phyloP scores from a whole-genome alignment of 2,113 vertebrate genomes.

The Proteles cristata region DNA sequence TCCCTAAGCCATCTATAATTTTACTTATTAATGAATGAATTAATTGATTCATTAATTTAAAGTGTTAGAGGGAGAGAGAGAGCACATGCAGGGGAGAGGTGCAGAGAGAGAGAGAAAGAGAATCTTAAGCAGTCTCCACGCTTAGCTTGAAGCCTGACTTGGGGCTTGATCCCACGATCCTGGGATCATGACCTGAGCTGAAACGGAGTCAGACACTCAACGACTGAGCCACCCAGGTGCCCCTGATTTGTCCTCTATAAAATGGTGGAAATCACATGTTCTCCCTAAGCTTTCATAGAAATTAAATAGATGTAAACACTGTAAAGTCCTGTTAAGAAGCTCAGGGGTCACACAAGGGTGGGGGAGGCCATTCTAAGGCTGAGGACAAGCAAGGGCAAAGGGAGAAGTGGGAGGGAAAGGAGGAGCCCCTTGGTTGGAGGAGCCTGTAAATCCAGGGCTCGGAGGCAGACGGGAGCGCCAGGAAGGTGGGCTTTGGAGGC shows the following conservation, averaged over 20 bases:
- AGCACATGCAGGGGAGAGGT: too few species aligned
- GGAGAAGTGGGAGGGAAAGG: not conserved
- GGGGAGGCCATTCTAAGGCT: not conserved
- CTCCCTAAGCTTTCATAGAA: not conserved
- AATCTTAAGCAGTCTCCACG: too few species aligned
- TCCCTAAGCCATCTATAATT: not conserved
- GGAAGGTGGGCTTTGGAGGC: not conserved
- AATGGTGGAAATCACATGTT: not conserved
- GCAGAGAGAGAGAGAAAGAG: too few species aligned
- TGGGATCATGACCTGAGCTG: too few species aligned
- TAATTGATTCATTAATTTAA: too few species aligned
- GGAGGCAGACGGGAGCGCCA: not conserved
- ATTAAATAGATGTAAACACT: not conserved
- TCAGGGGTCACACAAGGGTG: not conserved
- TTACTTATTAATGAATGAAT: too few species aligned
- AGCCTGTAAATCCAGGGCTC: not conserved
- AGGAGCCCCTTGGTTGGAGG: not conserved
- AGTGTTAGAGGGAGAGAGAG: too few species aligned
- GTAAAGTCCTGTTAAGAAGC: not conserved
- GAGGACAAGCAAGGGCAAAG: not conserved
- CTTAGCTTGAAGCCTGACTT: too few species aligned
- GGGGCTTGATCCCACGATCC: too few species aligned
- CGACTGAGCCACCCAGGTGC: not conserved
- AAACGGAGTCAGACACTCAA: too few species aligned
- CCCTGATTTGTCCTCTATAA: not conserved